phyloP scores from a whole-genome alignment of 2,113 vertebrate genomes.

The Baryphthengus martii region DNA sequence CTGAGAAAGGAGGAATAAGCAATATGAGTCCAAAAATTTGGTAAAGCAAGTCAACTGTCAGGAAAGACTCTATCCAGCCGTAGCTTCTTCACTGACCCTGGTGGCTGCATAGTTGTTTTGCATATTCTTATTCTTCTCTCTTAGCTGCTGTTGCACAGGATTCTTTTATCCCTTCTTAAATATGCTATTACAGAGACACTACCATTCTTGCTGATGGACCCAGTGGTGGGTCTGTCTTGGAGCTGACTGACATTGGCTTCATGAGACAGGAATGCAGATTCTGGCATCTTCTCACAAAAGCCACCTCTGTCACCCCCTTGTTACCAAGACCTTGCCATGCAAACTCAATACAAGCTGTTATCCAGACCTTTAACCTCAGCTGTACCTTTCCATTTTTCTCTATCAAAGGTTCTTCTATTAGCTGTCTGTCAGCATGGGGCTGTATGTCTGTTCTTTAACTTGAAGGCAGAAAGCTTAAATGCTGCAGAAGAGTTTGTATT shows the following conservation, averaged over 20 bases:
- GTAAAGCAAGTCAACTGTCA: neutral
- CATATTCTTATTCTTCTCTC: neutral
- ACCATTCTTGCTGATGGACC: fast-evolving
- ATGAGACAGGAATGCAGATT: neutral
- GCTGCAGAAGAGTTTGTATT: neutral
- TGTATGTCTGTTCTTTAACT: neutral
- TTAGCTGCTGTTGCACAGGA: neutral
- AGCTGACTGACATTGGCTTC: fast-evolving
- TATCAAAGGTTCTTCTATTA: neutral
- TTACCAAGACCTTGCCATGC: neutral
- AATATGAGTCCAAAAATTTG: neutral
- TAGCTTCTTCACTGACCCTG: neutral
- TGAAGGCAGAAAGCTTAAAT: neutral
- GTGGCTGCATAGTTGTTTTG: neutral
- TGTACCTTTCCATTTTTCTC: neutral
- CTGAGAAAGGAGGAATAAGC: neutral
- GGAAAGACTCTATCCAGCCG: neutral
- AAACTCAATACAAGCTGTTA: neutral
- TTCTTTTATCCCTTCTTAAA: neutral
- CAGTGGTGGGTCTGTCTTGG: fast-evolving
- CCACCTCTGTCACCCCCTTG: fast-evolving
- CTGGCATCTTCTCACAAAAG: neutral
- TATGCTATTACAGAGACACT: fast-evolving
- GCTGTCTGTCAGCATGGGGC: neutral
- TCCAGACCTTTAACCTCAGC: neutral